Percentiles rank a stretch among this genome's conserved stretches.
Conservation (phyloP, 2,797 vertebrate species). For the Cirrhinus mrigala region DNA sequence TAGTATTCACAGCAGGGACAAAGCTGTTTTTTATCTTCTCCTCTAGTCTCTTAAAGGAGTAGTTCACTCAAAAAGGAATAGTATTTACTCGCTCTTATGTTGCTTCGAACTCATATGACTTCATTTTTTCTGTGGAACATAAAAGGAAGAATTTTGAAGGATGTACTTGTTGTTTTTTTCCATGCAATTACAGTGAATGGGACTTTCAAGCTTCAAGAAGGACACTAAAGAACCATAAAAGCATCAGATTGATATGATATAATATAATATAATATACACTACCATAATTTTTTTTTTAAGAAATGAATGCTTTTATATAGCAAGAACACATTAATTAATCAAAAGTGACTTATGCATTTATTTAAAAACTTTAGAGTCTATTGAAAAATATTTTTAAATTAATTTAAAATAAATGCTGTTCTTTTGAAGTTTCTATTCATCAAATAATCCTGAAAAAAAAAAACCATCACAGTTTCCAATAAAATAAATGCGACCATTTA, state of each 20-base stretch:
- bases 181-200: neutral
- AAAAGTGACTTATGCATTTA: too few species aligned
- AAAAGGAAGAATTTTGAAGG: neutral
- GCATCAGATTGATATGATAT: neutral
- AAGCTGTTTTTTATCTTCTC: slow-evolving; percentile 22
- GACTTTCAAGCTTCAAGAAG: neutral
- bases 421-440: too few species aligned
- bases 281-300: neutral
- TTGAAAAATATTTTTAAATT: too few species aligned
- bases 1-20: slow-evolving; percentile 44
- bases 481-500: too few species aligned
- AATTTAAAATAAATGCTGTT: too few species aligned
- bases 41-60: slow-evolving; percentile 6
- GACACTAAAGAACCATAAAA: neutral
- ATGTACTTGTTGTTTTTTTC: neutral
- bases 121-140: neutral
- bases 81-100: neutral
- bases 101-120: neutral
- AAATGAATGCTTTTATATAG: neutral
- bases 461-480: too few species aligned
- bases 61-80: neutral
- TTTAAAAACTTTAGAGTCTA: too few species aligned
- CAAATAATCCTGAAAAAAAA: too few species aligned
- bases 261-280: neutral
- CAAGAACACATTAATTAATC: too few species aligned